These are phyloP conservation scores for Acrobasis consociella DNA, from an alignment of 2,888 invertebrate genomes.

Conservation along the genomic window DNA sequence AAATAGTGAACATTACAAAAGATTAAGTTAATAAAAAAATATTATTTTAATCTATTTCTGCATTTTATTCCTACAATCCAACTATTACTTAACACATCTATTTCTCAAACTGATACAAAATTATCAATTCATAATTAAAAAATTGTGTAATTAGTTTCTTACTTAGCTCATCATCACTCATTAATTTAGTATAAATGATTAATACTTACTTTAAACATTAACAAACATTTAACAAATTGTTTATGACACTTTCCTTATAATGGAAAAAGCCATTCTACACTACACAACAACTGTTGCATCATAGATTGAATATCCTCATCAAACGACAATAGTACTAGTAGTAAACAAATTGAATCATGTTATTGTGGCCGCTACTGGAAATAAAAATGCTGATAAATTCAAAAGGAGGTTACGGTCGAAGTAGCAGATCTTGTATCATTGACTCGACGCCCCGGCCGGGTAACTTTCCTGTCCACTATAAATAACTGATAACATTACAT, in stretches of 20 bases:
- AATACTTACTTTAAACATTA: too few relatives aligned
- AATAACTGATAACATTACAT: background rate
- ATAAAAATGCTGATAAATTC: conserved; percentile 55
- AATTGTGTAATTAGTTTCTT: too few relatives aligned
- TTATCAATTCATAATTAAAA: too few relatives aligned
- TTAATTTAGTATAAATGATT: too few relatives aligned
- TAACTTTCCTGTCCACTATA: conserved; percentile 71
- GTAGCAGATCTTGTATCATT: conserved; percentile 42
- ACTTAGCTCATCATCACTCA: too few relatives aligned
- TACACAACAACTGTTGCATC: too few relatives aligned
- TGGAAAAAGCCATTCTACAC: too few relatives aligned
- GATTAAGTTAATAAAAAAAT: conserved; percentile 73
- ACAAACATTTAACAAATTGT: too few relatives aligned
- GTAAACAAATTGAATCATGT: conserved; percentile 14
- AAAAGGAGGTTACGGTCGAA: conserved; percentile 66
- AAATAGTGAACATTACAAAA: conserved; percentile 65
- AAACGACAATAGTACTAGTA: background rate
- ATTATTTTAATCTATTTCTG: conserved; percentile 69
- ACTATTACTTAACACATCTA: background rate
- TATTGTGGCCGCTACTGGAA: conserved; percentile 27
- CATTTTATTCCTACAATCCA: conserved; percentile 57
- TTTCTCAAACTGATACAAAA: too few relatives aligned
- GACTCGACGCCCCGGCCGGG: conserved; percentile 53
- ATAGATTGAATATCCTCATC: background rate
- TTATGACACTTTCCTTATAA: too few relatives aligned